Base-by-base conservation (phyloP, 2,888 invertebrate genomes). In the Julus scandinavius region DNA sequence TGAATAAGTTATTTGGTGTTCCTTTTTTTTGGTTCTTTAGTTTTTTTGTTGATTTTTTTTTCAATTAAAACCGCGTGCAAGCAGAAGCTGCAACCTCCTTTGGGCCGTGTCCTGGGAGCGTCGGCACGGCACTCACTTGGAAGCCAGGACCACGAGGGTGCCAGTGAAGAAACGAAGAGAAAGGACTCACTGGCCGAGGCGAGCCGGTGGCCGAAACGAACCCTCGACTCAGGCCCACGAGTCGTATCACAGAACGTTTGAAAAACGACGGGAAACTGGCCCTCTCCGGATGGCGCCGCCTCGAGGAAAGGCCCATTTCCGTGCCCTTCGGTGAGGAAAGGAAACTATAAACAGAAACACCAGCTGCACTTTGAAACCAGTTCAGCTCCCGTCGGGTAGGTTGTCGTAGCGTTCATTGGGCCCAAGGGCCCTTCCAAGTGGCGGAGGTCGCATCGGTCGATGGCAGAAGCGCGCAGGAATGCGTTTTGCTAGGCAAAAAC, bases 401-500 rank as follows among this genome's bases (percentile, higher is more conserved):
- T 72, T 20, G 72, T 72, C 3, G 29, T 72, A 29, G 72, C n/a
- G 72, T 54, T 15, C 54, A 11, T 13, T 45, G 41, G 41, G 41
- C 41, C 4, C 41, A 6, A 45, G 41, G 17, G 58, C 17, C 58
- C 72, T 72, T 72, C 72, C 72, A 29, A 72, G 72, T 29, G 72
- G 29, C 29, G 29, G 72, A 72, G 29, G 72, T 72, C 29, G 72
- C 72, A 20, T 29, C 72, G 72, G 72, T 72, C 72, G 29, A 29
- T 72, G 72, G 29, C 72, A 72, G 72, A 72, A 72, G 72, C 72
- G 85, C 85, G 49, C 85, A 45, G 85, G 41, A 85, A 85, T 85
- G 85, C 85, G 85, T 85, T 85, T 85, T 85, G 85, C 85, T 85
- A 85, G 85, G 85, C 29, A 11, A 72, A n/a, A 72, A 72, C 72